These are phyloP conservation scores for Liparis tanakae DNA, from an alignment of 2,797 vertebrate genomes.

Conservation along the genomic window DNA sequence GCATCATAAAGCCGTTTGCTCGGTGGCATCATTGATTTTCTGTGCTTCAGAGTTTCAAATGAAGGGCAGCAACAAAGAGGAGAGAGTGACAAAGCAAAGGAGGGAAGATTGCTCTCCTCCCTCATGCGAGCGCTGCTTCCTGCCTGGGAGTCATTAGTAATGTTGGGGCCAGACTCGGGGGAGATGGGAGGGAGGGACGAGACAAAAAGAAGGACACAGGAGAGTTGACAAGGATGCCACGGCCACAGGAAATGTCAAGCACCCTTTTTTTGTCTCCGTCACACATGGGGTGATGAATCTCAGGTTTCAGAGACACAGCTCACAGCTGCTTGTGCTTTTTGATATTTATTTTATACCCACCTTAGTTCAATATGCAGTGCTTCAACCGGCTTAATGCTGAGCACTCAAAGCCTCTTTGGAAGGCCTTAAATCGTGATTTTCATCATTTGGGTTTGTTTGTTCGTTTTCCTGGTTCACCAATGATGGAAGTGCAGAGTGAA, in stretches of 20 bases:
- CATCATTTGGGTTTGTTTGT: too few relatives aligned
- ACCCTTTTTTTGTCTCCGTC: constrained; percentile 23
- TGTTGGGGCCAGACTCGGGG: constrained; percentile 57
- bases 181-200: constrained; percentile 37
- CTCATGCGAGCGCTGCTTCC: constrained; percentile 65
- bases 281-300: constrained; percentile 35
- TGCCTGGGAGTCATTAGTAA: constrained; percentile 79
- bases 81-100: constrained; percentile 56
- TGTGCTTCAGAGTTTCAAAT: constrained; percentile 19
- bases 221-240: constrained; percentile 56
- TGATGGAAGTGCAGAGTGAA: not conserved
- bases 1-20: constrained; percentile 5
- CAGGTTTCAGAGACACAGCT: constrained; percentile 30
- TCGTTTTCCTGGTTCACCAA: not conserved
- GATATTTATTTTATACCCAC: not conserved
- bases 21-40: constrained; percentile 17
- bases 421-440: not conserved
- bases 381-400: constrained; percentile 13
- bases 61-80: constrained; percentile 29
- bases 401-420: constrained; percentile 1
- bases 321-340: constrained; percentile 7
- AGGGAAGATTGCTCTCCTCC: constrained; percentile 54
- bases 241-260: constrained; percentile 62
- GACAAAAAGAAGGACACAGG: constrained; percentile 50
- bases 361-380: not conserved